Base-by-base conservation (phyloP, 2,797 vertebrate genomes). In the Margarornis squamiger region DNA sequence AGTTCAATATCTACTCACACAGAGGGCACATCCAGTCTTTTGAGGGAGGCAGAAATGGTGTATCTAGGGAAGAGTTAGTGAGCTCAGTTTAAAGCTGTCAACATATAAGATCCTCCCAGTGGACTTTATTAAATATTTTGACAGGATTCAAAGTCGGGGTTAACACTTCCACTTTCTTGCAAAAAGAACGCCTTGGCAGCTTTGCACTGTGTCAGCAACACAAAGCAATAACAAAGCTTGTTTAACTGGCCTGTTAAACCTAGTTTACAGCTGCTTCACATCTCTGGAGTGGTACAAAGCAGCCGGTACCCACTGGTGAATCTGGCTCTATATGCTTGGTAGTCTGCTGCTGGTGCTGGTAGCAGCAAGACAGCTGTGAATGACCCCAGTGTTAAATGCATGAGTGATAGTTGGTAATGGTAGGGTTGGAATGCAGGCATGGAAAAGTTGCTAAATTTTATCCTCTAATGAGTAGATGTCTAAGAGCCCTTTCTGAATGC, bases 71-170 rank as follows among this genome's bases (percentile, higher is more conserved):
- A 89, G 72, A 81, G 32, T 74, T 55, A 75, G 52, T 51, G 66
- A 92, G 46, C 38, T 86, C 22, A 68, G 7, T 70, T 95, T 95
- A 81, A 95, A 92, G 48, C 3, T 11, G 45, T 82, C 51, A 26
- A 5, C 45, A 18, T 20, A 4, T 26, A 78, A 84, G 26, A 55
- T 51, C 34, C 48, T 81, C 68, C 45, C 48, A 41, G 45, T 46
- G 55, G 67, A 67, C 32, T 77, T 75, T 32, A 66, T 76, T 75
- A 95, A 84, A 90, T 87, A 67, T 93, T 94, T 94, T 91, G 87
- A 57, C 49, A 88, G 66, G 41, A 73, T 84, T 79, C 32, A 26
- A 81, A 81, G 5, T 66, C 1, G 2, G 73, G 67, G 79, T 79
- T 93, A 96, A 45, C 63, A 38, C 54, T 83, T 94, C 51, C 46